Evolutionary conservation across 2,797 vertebrate species (phyloP).

Genomic region (Emys orbicularis): DNA sequence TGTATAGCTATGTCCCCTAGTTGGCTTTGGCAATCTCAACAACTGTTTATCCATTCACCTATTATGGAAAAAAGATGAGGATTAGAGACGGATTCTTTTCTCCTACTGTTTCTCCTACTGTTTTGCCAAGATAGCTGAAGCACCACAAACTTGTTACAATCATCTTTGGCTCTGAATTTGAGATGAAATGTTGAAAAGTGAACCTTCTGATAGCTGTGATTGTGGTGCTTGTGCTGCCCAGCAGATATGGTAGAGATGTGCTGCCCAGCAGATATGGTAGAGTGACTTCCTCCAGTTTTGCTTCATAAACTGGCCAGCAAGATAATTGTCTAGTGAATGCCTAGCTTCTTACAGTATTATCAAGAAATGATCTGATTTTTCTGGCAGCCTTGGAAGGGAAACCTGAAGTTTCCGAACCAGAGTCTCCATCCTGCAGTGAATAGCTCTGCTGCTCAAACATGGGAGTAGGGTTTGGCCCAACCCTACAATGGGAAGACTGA

Average conservation of each 20-base stretch:
- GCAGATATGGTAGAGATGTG: background rate
- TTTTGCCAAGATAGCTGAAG: background rate
- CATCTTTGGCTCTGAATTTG: background rate
- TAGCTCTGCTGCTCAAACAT: background rate
- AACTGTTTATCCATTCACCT: background rate
- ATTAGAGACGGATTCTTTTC: background rate
- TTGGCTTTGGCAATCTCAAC: background rate
- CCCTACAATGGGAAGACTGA: background rate
- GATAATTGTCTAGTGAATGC: background rate
- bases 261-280: background rate
- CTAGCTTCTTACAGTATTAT: background rate
- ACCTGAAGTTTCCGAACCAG: background rate
- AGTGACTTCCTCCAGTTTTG: background rate
- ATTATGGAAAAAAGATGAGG: background rate
- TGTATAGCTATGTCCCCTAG: background rate
- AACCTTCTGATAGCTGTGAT: background rate
- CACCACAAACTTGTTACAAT: fast-evolving
- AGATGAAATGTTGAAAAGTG: background rate
- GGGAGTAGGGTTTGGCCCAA: background rate
- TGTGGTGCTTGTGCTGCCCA: background rate
- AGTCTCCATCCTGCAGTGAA: background rate
- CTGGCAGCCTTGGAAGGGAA: background rate
- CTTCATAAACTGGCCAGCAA: slow-evolving; percentile 5
- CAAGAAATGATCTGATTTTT: background rate
- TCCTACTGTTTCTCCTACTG: background rate